Conservation (phyloP, 2,888 invertebrate species). For the Altica lythri region DNA sequence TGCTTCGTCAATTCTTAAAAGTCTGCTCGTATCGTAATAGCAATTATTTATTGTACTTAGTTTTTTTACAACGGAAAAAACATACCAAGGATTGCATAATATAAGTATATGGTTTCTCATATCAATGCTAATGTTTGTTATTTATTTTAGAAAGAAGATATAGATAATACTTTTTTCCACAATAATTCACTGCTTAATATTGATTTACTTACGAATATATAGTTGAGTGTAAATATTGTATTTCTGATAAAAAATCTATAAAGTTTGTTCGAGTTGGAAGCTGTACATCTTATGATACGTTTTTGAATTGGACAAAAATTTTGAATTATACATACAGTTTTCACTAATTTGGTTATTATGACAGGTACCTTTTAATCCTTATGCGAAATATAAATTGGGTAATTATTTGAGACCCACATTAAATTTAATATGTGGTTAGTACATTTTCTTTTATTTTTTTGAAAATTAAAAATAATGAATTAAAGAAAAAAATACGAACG, state of each 20-base stretch:
- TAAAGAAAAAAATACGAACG: too few species aligned
- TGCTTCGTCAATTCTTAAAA: neutral
- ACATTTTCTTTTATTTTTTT: too few species aligned
- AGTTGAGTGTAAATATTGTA: conserved; percentile 27
- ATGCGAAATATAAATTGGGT: too few species aligned
- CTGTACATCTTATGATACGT: conserved; percentile 11
- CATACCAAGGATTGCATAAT: conserved; percentile 24
- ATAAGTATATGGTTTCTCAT: conserved; percentile 14
- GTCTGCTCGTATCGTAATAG: conserved; percentile 1
- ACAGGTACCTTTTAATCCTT: too few species aligned
- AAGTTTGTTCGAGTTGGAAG: conserved; percentile 10
- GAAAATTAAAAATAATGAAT: too few species aligned
- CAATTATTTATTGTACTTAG: neutral
- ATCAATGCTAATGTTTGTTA: conserved; percentile 29
- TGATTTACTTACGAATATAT: conserved; percentile 25
- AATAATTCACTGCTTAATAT: conserved; percentile 27
- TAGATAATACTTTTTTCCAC: conserved; percentile 31
- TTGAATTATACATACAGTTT: too few species aligned
- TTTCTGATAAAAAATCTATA: conserved; percentile 27
- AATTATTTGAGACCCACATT: too few species aligned
- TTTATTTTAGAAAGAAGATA: conserved; percentile 36
- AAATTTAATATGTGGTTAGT: too few species aligned
- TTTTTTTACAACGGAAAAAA: conserved; percentile 1
- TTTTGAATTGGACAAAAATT: too few species aligned
- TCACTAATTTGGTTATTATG: too few species aligned